phyloP scores from a whole-genome alignment of 2,888 invertebrate species.

The Hoplodrina ambigua region DNA sequence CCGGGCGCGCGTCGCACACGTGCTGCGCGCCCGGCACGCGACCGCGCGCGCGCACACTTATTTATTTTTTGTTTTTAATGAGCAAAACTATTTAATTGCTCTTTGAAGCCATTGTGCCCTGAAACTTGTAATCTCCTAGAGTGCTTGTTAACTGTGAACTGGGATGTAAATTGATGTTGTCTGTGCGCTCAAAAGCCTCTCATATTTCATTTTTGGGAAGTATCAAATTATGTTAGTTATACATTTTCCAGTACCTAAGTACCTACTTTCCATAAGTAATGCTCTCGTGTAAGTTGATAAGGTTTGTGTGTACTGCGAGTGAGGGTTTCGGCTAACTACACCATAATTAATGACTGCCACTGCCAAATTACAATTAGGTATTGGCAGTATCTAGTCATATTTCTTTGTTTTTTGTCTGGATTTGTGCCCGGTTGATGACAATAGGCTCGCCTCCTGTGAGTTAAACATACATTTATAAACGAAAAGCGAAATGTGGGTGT shows the following conservation, averaged over 20 bases:
- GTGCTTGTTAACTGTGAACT: slow-evolving; percentile 73
- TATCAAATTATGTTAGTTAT: neutral
- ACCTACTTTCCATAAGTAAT: neutral
- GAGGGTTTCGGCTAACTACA: neutral
- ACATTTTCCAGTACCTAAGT: neutral
- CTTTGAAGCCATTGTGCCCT: slow-evolving; percentile 70
- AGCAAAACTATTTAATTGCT: slow-evolving; percentile 84
- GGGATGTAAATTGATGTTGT: slow-evolving; percentile 71
- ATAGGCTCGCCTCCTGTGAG: too few species aligned
- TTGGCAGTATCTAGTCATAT: neutral
- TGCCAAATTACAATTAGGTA: neutral
- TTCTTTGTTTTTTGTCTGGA: too few species aligned
- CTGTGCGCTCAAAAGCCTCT: slow-evolving; percentile 26
- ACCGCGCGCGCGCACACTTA: slow-evolving; percentile 60
- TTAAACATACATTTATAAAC: too few species aligned
- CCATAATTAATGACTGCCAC: neutral
- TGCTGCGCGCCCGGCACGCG: slow-evolving; percentile 63
- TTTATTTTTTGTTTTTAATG: slow-evolving; percentile 76
- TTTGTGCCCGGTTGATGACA: too few species aligned
- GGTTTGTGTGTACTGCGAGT: neutral
- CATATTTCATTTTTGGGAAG: slow-evolving; percentile 12
- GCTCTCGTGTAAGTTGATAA: neutral
- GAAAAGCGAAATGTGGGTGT: too few species aligned
- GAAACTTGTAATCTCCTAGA: slow-evolving; percentile 74
- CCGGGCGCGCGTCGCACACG: slow-evolving; percentile 64